These are phyloP conservation scores for Chrysina gloriosa DNA, from an alignment of 2,888 invertebrate species.

Conservation along the genomic window DNA sequence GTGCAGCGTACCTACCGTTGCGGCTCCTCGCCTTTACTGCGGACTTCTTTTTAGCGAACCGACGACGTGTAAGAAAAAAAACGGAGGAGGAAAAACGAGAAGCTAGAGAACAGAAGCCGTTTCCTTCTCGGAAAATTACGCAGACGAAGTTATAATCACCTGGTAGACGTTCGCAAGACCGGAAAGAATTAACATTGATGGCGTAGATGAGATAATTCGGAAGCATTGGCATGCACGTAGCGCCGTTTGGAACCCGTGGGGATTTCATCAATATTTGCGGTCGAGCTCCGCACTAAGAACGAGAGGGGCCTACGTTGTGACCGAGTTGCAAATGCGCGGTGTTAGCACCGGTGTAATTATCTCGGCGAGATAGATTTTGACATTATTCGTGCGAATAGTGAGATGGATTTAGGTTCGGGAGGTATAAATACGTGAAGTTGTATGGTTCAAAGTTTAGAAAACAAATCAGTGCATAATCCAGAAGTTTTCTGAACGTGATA, in stretches of 20 bases:
- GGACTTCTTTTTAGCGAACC: constrained; percentile 17
- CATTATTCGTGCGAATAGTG: too few relatives aligned
- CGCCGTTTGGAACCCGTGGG: constrained; percentile 48
- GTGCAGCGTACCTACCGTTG: constrained; percentile 44
- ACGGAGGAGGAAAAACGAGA: background rate
- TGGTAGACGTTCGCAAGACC: constrained; percentile 47
- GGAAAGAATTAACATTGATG: constrained; percentile 45
- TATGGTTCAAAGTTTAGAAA: too few relatives aligned
- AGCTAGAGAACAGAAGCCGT: background rate
- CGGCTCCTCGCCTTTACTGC: background rate
- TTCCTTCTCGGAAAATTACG: constrained; percentile 41
- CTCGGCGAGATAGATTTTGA: too few relatives aligned
- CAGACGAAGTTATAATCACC: constrained; percentile 46
- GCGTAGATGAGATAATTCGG: constrained; percentile 45
- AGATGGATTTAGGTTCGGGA: too few relatives aligned
- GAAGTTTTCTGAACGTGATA: too few relatives aligned
- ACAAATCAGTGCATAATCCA: too few relatives aligned
- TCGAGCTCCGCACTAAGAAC: too few relatives aligned
- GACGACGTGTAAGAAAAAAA: constrained; percentile 25
- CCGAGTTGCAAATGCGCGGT: too few relatives aligned
- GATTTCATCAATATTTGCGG: constrained; percentile 62
- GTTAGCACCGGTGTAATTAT: too few relatives aligned
- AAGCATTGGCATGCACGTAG: constrained; percentile 57
- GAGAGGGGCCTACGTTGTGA: too few relatives aligned
- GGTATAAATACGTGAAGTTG: too few relatives aligned